phyloP scores from a whole-genome alignment of 2,113 vertebrate species.

The Chloropsis cyanopogon region DNA sequence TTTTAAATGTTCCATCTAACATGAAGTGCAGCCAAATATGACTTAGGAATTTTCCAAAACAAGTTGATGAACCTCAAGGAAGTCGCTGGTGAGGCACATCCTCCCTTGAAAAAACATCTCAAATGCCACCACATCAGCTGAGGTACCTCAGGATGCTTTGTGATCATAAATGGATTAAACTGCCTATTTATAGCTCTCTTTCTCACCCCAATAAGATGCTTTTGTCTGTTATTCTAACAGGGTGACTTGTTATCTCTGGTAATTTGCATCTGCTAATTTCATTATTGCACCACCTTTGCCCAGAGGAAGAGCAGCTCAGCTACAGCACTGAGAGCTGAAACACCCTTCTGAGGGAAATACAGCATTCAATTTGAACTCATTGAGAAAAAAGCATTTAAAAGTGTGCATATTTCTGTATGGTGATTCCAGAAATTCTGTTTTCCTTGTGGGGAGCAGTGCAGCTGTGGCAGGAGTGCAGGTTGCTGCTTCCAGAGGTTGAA shows the following conservation, averaged over 20 bases:
- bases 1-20: not conserved
- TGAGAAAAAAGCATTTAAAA: not conserved
- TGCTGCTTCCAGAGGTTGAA: not conserved
- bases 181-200: not conserved
- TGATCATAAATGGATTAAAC: not conserved
- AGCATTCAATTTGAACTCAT: not conserved
- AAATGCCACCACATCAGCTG: not conserved
- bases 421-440: not conserved
- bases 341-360: not conserved
- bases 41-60: not conserved
- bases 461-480: not conserved
- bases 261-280: not conserved
- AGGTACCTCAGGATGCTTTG: not conserved
- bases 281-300: not conserved
- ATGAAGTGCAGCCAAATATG: not conserved
- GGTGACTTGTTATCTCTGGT: not conserved
- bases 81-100: not conserved
- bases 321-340: accelerated
- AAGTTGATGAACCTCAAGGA: not conserved
- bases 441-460: not conserved
- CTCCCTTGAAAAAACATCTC: not conserved
- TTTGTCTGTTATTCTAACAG: not conserved
- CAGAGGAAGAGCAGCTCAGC: not conserved
- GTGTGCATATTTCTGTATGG: not conserved
- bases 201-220: not conserved